phyloP scores from a whole-genome alignment of 2,797 vertebrate species.

The Pogoniulus pusillus region DNA sequence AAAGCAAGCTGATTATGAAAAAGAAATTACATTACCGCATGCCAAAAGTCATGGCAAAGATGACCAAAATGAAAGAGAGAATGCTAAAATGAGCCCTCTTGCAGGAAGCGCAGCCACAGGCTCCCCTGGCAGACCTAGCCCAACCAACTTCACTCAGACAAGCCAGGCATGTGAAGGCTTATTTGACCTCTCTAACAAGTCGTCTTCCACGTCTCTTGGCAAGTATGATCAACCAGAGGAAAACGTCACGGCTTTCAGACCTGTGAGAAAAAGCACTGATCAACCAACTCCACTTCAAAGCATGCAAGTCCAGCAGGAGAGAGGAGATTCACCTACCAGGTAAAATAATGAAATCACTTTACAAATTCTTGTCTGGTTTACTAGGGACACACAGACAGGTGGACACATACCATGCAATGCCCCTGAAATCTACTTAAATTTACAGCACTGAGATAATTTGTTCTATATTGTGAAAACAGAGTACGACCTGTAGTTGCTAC shows the following conservation, averaged over 20 bases:
- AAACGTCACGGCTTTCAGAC: constrained; percentile 57
- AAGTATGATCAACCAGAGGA: constrained; percentile 62
- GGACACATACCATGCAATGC: background rate
- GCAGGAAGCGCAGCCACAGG: constrained; percentile 90
- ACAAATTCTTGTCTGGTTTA: background rate
- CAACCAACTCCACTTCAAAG: background rate
- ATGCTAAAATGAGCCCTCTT: constrained; percentile 88
- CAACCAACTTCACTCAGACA: constrained; percentile 85
- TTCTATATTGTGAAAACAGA: background rate
- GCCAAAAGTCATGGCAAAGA: constrained; percentile 69
- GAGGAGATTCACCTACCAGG: constrained; percentile 73
- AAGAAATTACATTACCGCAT: constrained; percentile 62
- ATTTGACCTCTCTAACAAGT: constrained; percentile 73
- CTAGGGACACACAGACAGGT: background rate
- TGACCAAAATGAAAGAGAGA: constrained; percentile 77
- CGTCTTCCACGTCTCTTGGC: constrained; percentile 4
- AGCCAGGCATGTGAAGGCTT: constrained; percentile 66
- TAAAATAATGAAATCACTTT: constrained; percentile 43
- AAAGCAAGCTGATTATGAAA: constrained; percentile 74
- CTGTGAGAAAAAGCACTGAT: constrained; percentile 67
- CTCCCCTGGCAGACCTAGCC: constrained; percentile 90
- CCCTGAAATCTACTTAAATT: background rate
- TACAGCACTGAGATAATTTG: background rate
- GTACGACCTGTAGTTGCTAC: background rate
- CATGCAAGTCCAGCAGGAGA: background rate